Base-by-base conservation (phyloP, 1,140 invertebrate genomes). In the Drosophila aff. region DNA sequence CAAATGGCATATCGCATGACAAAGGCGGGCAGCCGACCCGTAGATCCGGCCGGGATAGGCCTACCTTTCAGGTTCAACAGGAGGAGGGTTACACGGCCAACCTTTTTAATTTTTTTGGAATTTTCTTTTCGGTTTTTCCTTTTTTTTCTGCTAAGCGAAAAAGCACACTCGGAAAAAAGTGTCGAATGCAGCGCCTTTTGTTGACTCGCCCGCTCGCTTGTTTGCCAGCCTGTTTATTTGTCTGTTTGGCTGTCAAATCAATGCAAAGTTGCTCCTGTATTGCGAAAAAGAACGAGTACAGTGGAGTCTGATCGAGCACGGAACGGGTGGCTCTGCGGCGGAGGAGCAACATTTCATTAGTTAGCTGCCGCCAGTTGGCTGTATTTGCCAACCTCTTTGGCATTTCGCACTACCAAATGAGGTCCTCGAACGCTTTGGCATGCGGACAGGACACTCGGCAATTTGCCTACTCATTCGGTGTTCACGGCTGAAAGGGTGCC, bases 1-100 rank as follows among this genome's bases (percentile, higher is more conserved):
- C 49, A 57, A 40, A 66, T 28, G 7, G 16, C 71, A 58, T 89
- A 89, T 89, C 84, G 36, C 49, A 84, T 85, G 82, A 64, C 82
- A 79, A 64, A 81, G 61, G 72, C 18, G 36, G 21, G 58, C 59
- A 74, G 59, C 59, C 63, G 71, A 59, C 23, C 64, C 67, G 38
- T 18, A 58, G 72, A 76, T 76, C 36, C 43, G 28, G 31, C 23
- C 50, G 26, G 21, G 75, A 77, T 78, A 78, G 55, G 64, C 57
- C 31, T 57, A 73, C 53, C 71, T 52, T 50, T 73, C 36, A 33
- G 33, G 26, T 41, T 72, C 47, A 28, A 15, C 8, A 26, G 46
- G 46, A 44, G 46, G 44, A 36, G 31, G 33, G 31, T 0, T 10
- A 43, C 10, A 6, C 23, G 3, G 8, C 38, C 1, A 7, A 10